Conservation (phyloP, 1,140 invertebrate genomes). For the Caenorhabditis inopinata region DNA sequence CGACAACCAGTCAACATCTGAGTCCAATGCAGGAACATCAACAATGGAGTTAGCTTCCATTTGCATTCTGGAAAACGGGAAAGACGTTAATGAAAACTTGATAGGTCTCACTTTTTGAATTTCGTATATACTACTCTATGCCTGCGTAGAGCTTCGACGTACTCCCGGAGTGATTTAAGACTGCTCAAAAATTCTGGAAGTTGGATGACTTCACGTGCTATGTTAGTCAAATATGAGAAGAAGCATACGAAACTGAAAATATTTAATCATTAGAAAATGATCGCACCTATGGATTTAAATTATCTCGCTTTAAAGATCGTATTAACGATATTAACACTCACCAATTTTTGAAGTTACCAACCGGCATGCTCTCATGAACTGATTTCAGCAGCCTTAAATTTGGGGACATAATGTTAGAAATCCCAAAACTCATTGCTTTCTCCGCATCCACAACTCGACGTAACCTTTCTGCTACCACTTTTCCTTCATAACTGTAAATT, state of each 20-base stretch:
- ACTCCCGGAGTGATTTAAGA: not conserved
- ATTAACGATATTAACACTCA: too few species aligned
- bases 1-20: not conserved
- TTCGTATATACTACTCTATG: not conserved
- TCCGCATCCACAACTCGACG: not conserved
- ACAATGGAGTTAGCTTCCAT: not conserved
- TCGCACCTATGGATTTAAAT: too few species aligned
- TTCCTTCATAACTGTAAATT: slow-evolving; percentile 12
- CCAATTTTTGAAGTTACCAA: not conserved
- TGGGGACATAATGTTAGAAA: not conserved
- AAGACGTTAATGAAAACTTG: not conserved
- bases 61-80: not conserved
- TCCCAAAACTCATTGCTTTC: not conserved
- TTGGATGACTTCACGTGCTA: not conserved
- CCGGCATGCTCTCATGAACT: not conserved
- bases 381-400: not conserved
- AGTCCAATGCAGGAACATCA: not conserved
- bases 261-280: too few species aligned
- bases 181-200: not conserved
- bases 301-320: too few species aligned
- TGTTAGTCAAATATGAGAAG: not conserved
- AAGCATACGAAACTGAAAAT: not conserved
- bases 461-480: not conserved
- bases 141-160: not conserved
- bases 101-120: not conserved